Evolutionary conservation across 2,888 invertebrate genomes (phyloP), one percentile per base, ranked within the genome.

Genomic region (Sarcophaga caerulescens): DNA sequence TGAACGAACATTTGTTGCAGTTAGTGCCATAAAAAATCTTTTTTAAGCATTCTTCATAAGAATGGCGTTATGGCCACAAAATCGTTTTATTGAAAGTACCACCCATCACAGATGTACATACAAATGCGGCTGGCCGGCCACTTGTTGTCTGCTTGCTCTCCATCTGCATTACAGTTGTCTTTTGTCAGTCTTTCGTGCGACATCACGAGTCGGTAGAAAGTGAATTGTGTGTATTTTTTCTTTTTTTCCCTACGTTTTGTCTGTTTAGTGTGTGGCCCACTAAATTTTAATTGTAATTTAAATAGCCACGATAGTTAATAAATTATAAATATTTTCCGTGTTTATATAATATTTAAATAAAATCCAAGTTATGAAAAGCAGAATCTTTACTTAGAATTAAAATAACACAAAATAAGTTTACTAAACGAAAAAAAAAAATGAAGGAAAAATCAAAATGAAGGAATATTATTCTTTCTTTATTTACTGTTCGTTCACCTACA

Each of bases 401-500:
- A 47, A 66, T 63, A 35, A 25, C 17, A 65, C 2, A 57, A 63
- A 52, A 35, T 59, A 45, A 45, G 6, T 6, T 35, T 52, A 4
- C 52, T 14, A 66, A 52, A 66, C 11, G 12, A 57, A 76, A 52
- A 73, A n/a, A 59, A 25, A 66, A 74, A 35, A 66, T 25, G 62
- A 62, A 59, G 11, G 25, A 70, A 35, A 74, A 25, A 68, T 25
- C 12, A 74, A 12, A 69, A 74, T 74, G 25, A 60, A 44, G 19
- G 52, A 77, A 47, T 68, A 35, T 60, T 75, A 4, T 87, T 84
- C 59, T 75, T 44, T 75, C 47, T 52, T 52, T 17, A 12, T 52
- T 52, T 17, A 17, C 52, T 79, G 79, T 79, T 75, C 75, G 70
- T 84, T 79, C 84, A 84, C 75, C 74, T 79, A 84, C 65, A 84